phyloP scores from a whole-genome alignment of 1,140 invertebrate species.

The Bombus waltoni region DNA sequence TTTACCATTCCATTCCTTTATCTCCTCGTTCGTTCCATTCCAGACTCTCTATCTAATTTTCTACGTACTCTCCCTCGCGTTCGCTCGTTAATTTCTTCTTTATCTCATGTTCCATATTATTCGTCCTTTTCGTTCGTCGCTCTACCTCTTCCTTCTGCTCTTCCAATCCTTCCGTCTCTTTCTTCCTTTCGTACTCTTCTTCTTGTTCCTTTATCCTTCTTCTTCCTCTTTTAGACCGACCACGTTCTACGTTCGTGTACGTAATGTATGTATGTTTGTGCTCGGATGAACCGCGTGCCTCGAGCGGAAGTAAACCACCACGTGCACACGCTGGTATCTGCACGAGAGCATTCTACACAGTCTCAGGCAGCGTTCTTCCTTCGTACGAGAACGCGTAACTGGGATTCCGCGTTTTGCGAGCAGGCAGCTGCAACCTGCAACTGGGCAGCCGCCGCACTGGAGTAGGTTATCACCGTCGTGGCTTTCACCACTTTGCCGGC shows the following conservation, averaged over 20 bases:
- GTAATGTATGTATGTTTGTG: not conserved
- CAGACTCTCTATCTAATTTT: slow-evolving; percentile 6
- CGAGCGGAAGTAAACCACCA: slow-evolving; percentile 58
- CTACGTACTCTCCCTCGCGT: slow-evolving; percentile 36
- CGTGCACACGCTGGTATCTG: slow-evolving; percentile 39
- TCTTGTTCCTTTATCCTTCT: not conserved
- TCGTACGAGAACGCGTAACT: slow-evolving; percentile 50
- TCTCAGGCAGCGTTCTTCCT: slow-evolving; percentile 32
- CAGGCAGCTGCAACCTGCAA: slow-evolving; percentile 47
- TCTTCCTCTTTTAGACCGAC: not conserved
- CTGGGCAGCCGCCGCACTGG: slow-evolving; percentile 39
- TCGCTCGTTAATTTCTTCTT: slow-evolving; percentile 20
- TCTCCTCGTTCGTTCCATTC: slow-evolving; percentile 11
- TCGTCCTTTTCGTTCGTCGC: slow-evolving; percentile 4
- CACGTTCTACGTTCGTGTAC: not conserved
- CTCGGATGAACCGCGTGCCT: slow-evolving; percentile 27
- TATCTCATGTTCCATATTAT: slow-evolving; percentile 16
- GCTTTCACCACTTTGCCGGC: slow-evolving; percentile 56
- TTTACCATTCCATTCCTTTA: slow-evolving; percentile 26
- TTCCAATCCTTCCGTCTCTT: not conserved
- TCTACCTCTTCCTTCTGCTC: not conserved
- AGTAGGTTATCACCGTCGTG: slow-evolving; percentile 62
- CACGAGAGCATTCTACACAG: slow-evolving; percentile 31
- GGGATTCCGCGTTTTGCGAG: slow-evolving; percentile 57
- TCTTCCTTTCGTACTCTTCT: not conserved